phyloP scores from a whole-genome alignment of 2,113 vertebrate genomes.

The Cyanoliseus patagonus region DNA sequence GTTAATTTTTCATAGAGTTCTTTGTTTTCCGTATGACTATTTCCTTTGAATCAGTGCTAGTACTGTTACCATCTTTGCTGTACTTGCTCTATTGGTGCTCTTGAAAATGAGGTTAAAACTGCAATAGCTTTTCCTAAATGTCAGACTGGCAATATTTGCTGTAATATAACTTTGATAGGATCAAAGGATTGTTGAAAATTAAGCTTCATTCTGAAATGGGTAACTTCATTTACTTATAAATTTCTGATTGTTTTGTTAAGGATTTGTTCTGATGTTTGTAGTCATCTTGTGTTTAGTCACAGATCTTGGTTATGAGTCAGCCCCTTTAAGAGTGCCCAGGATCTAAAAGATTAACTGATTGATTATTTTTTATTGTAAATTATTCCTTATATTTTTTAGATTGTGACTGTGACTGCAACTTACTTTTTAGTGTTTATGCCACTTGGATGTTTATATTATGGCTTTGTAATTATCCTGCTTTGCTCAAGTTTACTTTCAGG shows the following conservation, averaged over 20 bases:
- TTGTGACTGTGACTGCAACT: background rate
- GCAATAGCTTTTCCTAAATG: background rate
- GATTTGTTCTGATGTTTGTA: background rate
- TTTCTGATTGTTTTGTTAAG: background rate
- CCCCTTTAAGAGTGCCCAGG: background rate
- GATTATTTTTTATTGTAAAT: background rate
- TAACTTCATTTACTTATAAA: background rate
- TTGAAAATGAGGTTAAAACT: background rate
- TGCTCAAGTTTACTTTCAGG: background rate
- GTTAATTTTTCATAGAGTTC: background rate
- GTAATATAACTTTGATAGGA: background rate
- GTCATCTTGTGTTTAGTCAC: background rate
- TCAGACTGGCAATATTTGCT: background rate
- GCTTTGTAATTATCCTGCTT: background rate
- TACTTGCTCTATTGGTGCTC: background rate
- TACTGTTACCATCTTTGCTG: background rate
- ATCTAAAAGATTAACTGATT: background rate
- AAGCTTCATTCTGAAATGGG: background rate
- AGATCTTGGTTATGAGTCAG: background rate
- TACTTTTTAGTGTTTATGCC: background rate
- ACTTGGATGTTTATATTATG: background rate
- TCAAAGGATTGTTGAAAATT: background rate
- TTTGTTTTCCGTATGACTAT: background rate
- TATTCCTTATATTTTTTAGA: background rate
- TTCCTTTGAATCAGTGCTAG: background rate